Conservation (phyloP, 2,797 vertebrate species). For the Nyctalus aviator region DNA sequence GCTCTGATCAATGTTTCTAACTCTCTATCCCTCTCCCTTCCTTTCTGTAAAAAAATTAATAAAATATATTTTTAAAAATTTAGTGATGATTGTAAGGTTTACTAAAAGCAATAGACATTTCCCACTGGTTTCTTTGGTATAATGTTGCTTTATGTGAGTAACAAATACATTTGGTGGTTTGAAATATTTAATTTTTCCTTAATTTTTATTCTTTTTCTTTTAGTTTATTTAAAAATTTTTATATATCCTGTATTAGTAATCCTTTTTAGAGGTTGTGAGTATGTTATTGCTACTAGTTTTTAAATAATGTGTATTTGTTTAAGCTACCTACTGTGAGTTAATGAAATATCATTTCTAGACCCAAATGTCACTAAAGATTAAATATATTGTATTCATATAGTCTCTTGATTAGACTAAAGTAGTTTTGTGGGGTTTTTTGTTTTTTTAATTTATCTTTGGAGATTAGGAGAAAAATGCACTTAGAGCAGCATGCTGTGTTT, state of each 20-base stretch:
- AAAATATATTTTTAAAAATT: background rate
- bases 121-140: background rate
- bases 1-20: too few species aligned
- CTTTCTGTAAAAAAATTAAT: too few species aligned
- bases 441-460: constrained; percentile 56
- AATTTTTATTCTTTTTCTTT: constrained; percentile 20
- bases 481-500: constrained; percentile 42
- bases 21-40: too few species aligned
- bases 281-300: constrained; percentile 38
- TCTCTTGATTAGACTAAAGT: constrained; percentile 63
- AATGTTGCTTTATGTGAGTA: constrained; percentile 39
- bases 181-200: constrained; percentile 49
- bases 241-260: constrained; percentile 19
- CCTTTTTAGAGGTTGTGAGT: background rate
- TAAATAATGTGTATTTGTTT: constrained; percentile 34
- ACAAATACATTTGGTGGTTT: constrained; percentile 37
- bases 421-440: constrained; percentile 26
- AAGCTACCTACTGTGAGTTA: constrained; percentile 68
- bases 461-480: constrained; percentile 70
- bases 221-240: background rate
- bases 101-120: constrained; percentile 41
- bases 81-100: constrained; percentile 41
- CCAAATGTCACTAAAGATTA: constrained; percentile 63
- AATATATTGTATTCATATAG: constrained; percentile 54
- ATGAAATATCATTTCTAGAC: constrained; percentile 64